Evolutionary conservation across 1,140 invertebrate genomes (phyloP).

Genomic region (Arctopsyche grandis): DNA sequence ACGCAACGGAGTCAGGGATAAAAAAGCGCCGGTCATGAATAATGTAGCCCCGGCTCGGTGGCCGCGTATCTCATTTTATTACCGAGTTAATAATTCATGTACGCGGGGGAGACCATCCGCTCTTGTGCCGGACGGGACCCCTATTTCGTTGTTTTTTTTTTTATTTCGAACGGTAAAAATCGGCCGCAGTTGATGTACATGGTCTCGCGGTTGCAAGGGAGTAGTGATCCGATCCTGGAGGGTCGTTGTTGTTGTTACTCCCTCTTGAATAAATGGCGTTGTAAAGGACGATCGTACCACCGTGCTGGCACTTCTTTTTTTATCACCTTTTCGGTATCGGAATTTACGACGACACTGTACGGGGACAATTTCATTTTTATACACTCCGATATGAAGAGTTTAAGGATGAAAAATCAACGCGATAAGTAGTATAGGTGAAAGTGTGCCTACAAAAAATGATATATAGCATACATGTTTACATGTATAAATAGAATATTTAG

Average conservation of each 20-base stretch:
- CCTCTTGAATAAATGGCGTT: not conserved
- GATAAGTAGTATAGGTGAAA: conserved; percentile 1
- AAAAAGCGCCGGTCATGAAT: conserved; percentile 31
- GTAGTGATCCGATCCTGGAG: no score
- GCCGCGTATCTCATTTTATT: conserved; percentile 34
- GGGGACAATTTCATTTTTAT: conserved; percentile 16
- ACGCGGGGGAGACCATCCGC: not conserved
- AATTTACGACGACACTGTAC: not conserved
- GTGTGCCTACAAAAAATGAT: not conserved
- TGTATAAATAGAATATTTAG: no score
- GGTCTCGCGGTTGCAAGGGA: no score
- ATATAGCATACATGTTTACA: no score
- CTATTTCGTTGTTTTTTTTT: not conserved
- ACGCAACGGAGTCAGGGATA: not conserved
- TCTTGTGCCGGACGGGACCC: not conserved
- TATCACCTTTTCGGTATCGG: conserved; percentile 1
- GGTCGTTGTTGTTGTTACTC: no score
- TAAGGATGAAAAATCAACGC: conserved; percentile 3
- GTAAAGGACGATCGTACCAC: not conserved
- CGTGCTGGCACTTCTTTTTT: not conserved
- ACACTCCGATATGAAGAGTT: conserved; percentile 10
- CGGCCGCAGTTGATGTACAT: not conserved
- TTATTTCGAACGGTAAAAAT: conserved; percentile 23
- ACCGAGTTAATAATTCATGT: conserved; percentile 39
- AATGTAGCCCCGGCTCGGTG: not conserved